Evolutionary conservation across 2,888 invertebrate species (phyloP), one percentile per base, ranked within the genome.

Genomic region (Pharmacophagus antenor): DNA sequence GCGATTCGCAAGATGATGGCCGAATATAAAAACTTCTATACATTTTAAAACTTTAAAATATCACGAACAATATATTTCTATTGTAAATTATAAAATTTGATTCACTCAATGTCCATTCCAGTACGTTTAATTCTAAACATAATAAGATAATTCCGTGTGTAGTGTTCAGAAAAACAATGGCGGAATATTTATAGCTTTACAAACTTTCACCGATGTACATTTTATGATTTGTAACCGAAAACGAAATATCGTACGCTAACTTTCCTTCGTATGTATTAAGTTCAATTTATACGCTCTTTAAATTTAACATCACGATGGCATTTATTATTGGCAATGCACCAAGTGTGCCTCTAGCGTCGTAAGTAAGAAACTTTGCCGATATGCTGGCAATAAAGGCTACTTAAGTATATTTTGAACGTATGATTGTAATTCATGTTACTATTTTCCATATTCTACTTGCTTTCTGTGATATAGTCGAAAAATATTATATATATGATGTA

Each of bases 101-200:
- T 22, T 22, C n/a, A 22, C 23, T 48, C n/a, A 8, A n/a, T 23
- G 21, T 12, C 51, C 10, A 2, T 56, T 69, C 68, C 27, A 65
- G 65, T 46, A 1, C 7, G 1, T 31, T 7, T 44, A 59, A n/a
- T 25, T 62, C 60, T 8, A 15, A 17, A 56, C 53, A 50, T 47
- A 57, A 63, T 54, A 65, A 63, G 65, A 69, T 67, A 64, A 63
- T 58, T 47, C 42, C 50, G 50, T 61, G 52, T 61, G 58, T 62
- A 57, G 62, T 50, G 59, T 54, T 52, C 62, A 57, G 64, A 67
- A 74, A 73, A 75, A 74, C 76, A 74, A 75, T 72, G 61, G 54
- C 37, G 66, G 64, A 65, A 67, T 65, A 66, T 69, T 60, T 62
- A 58, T 42, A 58, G 37, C 53, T 47, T 54, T 37, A 54, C 46